These are phyloP conservation scores for Zaprionus vittiger DNA, from an alignment of 1,140 invertebrate genomes.

Conservation along the genomic window DNA sequence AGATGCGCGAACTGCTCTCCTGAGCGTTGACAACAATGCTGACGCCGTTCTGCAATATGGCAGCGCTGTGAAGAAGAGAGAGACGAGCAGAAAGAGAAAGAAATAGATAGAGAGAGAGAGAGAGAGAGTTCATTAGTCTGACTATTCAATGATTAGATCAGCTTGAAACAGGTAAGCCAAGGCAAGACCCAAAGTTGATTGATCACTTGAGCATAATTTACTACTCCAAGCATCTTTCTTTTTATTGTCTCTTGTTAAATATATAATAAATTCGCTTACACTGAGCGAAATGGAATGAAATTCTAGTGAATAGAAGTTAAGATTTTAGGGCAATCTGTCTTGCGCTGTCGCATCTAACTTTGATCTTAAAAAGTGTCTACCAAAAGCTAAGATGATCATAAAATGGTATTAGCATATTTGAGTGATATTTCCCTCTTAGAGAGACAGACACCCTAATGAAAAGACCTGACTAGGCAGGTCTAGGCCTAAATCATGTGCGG, in stretches of 20 bases:
- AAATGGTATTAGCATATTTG: slow-evolving; percentile 35
- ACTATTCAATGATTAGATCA: background rate
- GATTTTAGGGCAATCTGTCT: background rate
- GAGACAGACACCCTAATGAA: slow-evolving; percentile 51
- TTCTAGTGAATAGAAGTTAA: background rate
- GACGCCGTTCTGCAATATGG: slow-evolving; percentile 85
- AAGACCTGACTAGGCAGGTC: slow-evolving; percentile 44
- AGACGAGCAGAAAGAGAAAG: background rate
- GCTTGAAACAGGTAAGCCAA: background rate
- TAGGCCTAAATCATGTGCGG: slow-evolving; percentile 62
- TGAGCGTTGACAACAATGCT: slow-evolving; percentile 88
- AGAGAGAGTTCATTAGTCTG: slow-evolving; percentile 14
- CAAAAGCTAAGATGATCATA: slow-evolving; percentile 10
- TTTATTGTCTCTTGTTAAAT: slow-evolving; percentile 52
- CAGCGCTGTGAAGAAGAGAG: slow-evolving; percentile 50
- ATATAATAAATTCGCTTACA: slow-evolving; percentile 38
- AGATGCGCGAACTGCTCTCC: slow-evolving; percentile 87
- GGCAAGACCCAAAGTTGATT: background rate
- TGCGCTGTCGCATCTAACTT: background rate
- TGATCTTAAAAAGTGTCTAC: background rate
- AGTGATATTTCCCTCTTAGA: background rate
- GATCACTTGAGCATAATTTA: slow-evolving; percentile 65
- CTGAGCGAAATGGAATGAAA: background rate
- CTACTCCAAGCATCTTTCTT: slow-evolving; percentile 30
- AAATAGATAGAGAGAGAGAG: background rate